Percentiles rank a stretch among this genome's conserved stretches.
phyloP scores from a whole-genome alignment of 2,797 vertebrate genomes.

The Spatula clypeata region DNA sequence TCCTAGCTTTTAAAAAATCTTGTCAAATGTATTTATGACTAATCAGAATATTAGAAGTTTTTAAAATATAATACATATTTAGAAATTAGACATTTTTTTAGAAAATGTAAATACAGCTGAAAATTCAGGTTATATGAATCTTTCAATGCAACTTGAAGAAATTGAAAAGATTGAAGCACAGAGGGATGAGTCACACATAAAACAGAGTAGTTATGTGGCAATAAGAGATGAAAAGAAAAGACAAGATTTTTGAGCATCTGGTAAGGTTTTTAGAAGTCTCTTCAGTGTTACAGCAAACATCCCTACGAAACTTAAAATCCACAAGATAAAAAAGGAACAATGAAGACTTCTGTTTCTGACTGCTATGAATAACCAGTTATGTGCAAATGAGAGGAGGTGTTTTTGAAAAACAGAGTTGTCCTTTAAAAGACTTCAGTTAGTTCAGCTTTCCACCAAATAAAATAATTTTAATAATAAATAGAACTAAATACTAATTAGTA shows the following conservation, averaged over 20 bases:
- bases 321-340: background rate
- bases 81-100: background rate
- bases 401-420: background rate
- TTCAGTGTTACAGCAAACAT: background rate
- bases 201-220: background rate
- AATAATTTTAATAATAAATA: background rate
- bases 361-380: background rate
- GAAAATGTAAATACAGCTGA: background rate
- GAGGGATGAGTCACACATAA: background rate
- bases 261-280: slow-evolving; percentile 9
- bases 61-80: background rate
- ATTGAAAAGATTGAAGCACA: background rate
- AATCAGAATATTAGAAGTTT: background rate
- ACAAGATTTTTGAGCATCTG: slow-evolving; percentile 22
- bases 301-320: slow-evolving; percentile 7
- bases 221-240: background rate
- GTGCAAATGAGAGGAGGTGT: background rate
- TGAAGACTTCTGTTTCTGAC: background rate
- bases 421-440: background rate
- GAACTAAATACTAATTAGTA: background rate
- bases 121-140: background rate
- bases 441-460: background rate
- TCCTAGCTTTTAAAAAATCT: background rate
- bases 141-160: background rate
- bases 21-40: background rate